Evolutionary conservation across 2,888 invertebrate species (phyloP), one percentile per base, ranked within the genome.

Genomic region (Andrena dorsata): DNA sequence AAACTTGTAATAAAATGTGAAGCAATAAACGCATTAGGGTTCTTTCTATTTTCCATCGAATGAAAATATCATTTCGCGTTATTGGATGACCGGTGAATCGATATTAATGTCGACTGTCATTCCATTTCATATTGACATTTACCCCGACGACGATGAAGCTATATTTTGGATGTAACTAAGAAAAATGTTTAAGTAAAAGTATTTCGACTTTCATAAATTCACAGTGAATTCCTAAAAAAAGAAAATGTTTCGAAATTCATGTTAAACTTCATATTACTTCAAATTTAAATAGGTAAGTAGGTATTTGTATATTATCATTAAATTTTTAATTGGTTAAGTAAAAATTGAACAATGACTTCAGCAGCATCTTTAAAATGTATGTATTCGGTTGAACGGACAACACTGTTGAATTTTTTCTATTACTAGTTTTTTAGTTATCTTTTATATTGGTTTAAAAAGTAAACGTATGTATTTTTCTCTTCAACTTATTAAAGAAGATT

Each of bases 181-280:
- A 7, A 51, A 82, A 82, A 76, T 82, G 76, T 32, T 23, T 58
- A 76, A 82, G 76, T 72, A 30, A 71, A 53, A 8, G 8, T 23
- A 30, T 10, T 28, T 13, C 4, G 51, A 47, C n/a, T 13, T 28
- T 23, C 7, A 5, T 7, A 47, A 63, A 63, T 53, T 53, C 5
- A 16, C 6, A 1, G 8, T 28, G 23, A 56, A 63, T 56, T n/a
- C 10, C 13, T 3, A 61, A 56, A 68, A 3, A 10, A n/a, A 16
- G 2, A 71, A 20, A 13, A 60, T 64, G 58, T 8, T 41, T 23
- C 28, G n/a, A 26, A 60, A 70, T 47, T 41, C 1, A 0, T 13
- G 10, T 35, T 51, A 32, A 74, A 32, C 53, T 58, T 28, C 10
- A 8, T 28, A 5, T 23, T 47, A 41, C 10, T 6, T 68, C 6